A percentile compares a stretch with the other conserved stretches of the same genome.
These are phyloP conservation scores for Mylabris sibirica DNA, from an alignment of 2,888 invertebrate genomes.

Conservation along the genomic window DNA sequence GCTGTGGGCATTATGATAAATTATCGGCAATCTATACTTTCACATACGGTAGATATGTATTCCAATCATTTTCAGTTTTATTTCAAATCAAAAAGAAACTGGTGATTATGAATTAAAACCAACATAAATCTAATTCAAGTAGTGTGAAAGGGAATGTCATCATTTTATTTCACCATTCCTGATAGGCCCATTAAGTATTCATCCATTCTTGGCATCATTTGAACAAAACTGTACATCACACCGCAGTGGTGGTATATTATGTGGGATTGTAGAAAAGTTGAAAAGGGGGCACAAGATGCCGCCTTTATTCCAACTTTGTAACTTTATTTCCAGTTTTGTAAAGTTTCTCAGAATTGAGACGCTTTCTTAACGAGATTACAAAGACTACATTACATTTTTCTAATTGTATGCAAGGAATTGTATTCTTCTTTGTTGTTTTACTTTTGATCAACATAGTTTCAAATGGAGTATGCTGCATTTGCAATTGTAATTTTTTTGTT, in stretches of 20 bases:
- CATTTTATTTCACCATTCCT: not conserved
- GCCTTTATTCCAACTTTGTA: not conserved
- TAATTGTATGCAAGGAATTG: slow-evolving; percentile 32
- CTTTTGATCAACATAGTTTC: not conserved
- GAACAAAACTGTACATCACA: not conserved
- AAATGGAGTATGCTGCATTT: slow-evolving; percentile 15
- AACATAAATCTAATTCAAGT: not conserved
- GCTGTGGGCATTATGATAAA: slow-evolving; percentile 28
- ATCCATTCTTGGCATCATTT: not conserved
- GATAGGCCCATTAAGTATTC: not conserved
- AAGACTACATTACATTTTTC: slow-evolving; percentile 26
- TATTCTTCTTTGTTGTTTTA: slow-evolving; percentile 24
- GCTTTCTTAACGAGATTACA: slow-evolving; percentile 24
- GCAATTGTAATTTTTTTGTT: slow-evolving; percentile 29
- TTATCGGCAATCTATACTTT: slow-evolving; percentile 24
- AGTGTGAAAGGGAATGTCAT: not conserved
- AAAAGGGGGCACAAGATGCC: not conserved
- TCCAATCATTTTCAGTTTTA: slow-evolving; percentile 4
- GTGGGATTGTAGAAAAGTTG: not conserved
- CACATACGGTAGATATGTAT: not conserved
- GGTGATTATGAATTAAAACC: not conserved
- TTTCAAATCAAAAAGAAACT: slow-evolving; percentile 17
- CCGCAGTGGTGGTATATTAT: not conserved
- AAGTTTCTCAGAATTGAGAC: slow-evolving; percentile 14
- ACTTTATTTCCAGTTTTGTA: not conserved